These are phyloP conservation scores for Etheostoma spectabile DNA, from an alignment of 2,113 vertebrate genomes.

Conservation along the genomic window DNA sequence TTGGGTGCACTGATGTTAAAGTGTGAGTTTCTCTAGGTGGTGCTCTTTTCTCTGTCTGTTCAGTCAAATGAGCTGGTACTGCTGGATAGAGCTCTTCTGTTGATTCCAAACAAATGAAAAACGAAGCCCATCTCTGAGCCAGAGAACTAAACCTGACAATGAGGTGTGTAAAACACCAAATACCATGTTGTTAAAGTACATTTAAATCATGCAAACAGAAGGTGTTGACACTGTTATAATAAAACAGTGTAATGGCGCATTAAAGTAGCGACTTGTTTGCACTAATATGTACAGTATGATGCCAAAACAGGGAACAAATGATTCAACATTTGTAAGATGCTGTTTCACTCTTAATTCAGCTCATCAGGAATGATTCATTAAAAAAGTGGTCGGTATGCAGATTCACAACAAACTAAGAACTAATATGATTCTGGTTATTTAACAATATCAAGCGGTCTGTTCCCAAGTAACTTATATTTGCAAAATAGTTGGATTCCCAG, in stretches of 20 bases:
- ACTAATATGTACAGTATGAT: no score
- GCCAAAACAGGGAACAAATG: not conserved
- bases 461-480: no score
- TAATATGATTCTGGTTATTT: not conserved
- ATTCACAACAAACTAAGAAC: not conserved
- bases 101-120: slow-evolving; percentile 16
- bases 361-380: not conserved
- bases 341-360: not conserved
- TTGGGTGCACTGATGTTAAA: not conserved
- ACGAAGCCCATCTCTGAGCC: not conserved
- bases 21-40: not conserved
- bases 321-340: not conserved
- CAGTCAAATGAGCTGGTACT: not conserved
- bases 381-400: not conserved
- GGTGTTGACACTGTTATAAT: not conserved
- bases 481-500: no score
- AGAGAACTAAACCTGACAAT: not conserved
- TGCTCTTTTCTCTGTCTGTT: not conserved
- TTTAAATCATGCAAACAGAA: not conserved
- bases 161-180: not conserved
- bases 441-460: not conserved
- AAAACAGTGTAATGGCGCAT: not conserved
- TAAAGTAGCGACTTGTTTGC: no score
- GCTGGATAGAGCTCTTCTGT: not conserved
- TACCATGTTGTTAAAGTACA: not conserved